Evolutionary conservation across 2,797 vertebrate species (phyloP), one percentile per base, ranked within the genome.

Genomic region (Coregonus suidteri): DNA sequence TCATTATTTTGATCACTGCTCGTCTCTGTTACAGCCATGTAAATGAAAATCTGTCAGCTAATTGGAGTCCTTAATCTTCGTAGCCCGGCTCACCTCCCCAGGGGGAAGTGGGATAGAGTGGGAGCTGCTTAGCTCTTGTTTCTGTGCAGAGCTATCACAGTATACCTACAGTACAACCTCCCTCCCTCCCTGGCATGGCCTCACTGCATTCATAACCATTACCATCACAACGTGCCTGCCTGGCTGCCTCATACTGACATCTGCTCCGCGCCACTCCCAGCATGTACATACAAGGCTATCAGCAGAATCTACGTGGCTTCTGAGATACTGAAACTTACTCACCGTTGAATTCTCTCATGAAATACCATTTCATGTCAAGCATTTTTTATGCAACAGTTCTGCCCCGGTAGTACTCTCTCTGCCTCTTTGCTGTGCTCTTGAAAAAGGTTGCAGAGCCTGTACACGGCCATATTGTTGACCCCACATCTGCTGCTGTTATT

Each of bases 141-240:
- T 64, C 71, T n/a, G 18, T 74, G 53, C 1, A 66, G 69, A 66
- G 71, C 51, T 2, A 20, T 65, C 80, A 75, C 62, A 4, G 14
- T 4, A 5, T 1, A 1, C 47, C 76, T 47, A 47, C 41, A 47
- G 41, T 47, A 47, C 68, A 16, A 25, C 25, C 25, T 25, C 68
- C 1, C 71, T 62, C 31, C 4, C 6, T 66, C 53, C 75, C 0
- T 13, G 30, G 30, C 20, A 75, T 54, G 76, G 65, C 74, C 75
- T 70, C 54, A n/a, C 66, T 34, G 74, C 79, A 77, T 84, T 80
- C 75, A 53, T 70, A 77, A 78, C 83, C 77, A 87, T 86, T 78
- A 86, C 76, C 82, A 79, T 84, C 84, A 70, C 82, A 80, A 76
- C 75, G 69, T 1, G 71, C 71, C 54, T 47, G 41, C 41, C 41